These are phyloP conservation scores for Tiliacea citrago DNA, from an alignment of 2,888 invertebrate genomes.

Conservation along the genomic window DNA sequence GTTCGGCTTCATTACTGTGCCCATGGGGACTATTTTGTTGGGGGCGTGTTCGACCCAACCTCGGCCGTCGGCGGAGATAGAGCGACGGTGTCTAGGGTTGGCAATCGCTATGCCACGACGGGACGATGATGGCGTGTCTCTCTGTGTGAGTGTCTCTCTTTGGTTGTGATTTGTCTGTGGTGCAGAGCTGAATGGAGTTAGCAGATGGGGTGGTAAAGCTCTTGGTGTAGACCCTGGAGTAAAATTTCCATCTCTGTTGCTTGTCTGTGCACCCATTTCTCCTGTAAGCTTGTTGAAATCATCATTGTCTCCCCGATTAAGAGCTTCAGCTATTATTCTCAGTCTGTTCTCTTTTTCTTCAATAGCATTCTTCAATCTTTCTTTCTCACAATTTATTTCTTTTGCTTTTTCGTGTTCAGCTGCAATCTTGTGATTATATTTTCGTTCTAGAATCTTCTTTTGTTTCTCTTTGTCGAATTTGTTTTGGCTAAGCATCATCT, in stretches of 20 bases:
- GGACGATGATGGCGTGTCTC: constrained; percentile 79
- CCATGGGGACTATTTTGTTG: constrained; percentile 94
- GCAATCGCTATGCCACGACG: constrained; percentile 92
- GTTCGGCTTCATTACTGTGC: constrained; percentile 97
- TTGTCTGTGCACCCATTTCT: constrained; percentile 84
- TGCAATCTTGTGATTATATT: constrained; percentile 92
- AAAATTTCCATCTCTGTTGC: constrained; percentile 76
- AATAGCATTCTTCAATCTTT: constrained; percentile 79
- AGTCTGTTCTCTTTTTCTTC: constrained; percentile 88
- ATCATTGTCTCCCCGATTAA: constrained; percentile 79
- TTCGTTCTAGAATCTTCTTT: constrained; percentile 90
- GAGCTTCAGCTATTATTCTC: constrained; percentile 84
- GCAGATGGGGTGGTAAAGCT: constrained; percentile 84
- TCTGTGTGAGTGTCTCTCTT: constrained; percentile 65
- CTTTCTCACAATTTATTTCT: constrained; percentile 90
- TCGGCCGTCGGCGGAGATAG: constrained; percentile 94
- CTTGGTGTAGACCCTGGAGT: constrained; percentile 87
- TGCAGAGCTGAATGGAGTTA: constrained; percentile 84
- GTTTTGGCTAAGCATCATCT: constrained; percentile 91
- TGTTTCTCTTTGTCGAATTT: constrained; percentile 92
- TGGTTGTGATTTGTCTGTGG: constrained; percentile 74
- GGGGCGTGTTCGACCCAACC: constrained; percentile 98
- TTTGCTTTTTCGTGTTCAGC: constrained; percentile 94
- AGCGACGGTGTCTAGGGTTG: constrained; percentile 94
- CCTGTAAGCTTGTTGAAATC: constrained; percentile 67